phyloP scores from a whole-genome alignment of 2,113 vertebrate species.

The Madoqua kirkii region DNA sequence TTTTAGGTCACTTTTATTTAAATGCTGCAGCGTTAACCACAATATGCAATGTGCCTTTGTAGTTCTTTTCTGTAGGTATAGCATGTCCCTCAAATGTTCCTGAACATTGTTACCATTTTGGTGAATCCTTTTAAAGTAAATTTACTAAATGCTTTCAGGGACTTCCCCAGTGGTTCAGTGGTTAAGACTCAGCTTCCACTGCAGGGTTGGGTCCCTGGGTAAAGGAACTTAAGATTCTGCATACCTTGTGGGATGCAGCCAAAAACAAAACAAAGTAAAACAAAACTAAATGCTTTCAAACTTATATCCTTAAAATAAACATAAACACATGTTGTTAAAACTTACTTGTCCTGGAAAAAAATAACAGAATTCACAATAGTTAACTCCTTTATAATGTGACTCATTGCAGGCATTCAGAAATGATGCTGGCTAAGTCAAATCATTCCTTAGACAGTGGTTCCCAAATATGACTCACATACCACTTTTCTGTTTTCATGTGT shows the following conservation, averaged over 20 bases:
- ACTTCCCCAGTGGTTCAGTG: background rate
- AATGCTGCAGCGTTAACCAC: constrained; percentile 64
- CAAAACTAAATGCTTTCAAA: background rate
- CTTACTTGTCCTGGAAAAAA: background rate
- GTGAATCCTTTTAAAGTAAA: constrained; percentile 25
- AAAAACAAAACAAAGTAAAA: background rate
- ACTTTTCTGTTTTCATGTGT: background rate
- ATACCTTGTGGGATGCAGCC: background rate
- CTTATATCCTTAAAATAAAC: constrained; percentile 29
- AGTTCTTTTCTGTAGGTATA: constrained; percentile 60
- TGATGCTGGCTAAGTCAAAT: background rate
- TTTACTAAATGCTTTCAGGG: background rate
- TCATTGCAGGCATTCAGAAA: constrained; percentile 2
- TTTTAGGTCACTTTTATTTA: constrained; percentile 68
- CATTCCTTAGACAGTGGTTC: background rate
- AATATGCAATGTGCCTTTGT: constrained; percentile 78
- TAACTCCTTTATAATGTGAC: background rate
- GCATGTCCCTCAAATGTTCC: constrained; percentile 44
- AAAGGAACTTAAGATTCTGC: background rate
- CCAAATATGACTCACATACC: background rate
- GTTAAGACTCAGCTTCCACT: background rate
- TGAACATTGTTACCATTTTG: constrained; percentile 51
- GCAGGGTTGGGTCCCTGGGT: background rate
- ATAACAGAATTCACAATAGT: background rate
- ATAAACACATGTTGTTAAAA: background rate